These are phyloP conservation scores for Hyla sarda DNA, from an alignment of 2,113 vertebrate species.

Conservation along the genomic window DNA sequence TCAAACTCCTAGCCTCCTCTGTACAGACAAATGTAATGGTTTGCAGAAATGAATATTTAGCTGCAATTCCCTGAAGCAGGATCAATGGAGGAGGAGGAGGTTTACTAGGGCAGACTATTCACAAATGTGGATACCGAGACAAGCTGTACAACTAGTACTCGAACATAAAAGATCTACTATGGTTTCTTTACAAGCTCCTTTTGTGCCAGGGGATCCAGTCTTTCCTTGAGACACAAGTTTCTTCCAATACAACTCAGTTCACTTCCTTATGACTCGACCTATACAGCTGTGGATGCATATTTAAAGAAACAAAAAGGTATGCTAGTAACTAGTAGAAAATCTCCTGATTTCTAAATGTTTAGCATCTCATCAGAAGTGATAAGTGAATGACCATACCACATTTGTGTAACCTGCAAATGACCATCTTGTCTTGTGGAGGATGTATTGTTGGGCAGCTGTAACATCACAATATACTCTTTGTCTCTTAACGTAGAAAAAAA, in stretches of 20 bases:
- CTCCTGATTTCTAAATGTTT: neutral
- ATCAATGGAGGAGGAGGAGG: neutral
- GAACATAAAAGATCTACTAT: neutral
- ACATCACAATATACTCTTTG: too few species aligned
- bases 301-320: conserved; percentile 14
- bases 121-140: neutral
- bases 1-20: neutral
- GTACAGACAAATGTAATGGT: neutral
- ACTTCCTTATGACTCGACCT: conserved; percentile 21
- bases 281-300: neutral
- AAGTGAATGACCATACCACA: neutral
- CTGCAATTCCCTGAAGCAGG: neutral
- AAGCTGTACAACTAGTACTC: neutral
- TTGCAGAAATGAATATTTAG: neutral
- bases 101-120: neutral
- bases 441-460: too few species aligned
- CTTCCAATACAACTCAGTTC: conserved; percentile 29
- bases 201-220: conserved; percentile 55
- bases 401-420: neutral
- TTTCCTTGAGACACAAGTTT: neutral
- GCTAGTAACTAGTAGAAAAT: neutral
- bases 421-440: neutral
- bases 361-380: neutral
- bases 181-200: conserved; percentile 48
- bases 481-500: neutral